A percentile compares a stretch with the other conserved stretches of the same genome.
phyloP scores from a whole-genome alignment of 2,888 invertebrate genomes.

The Hydrotaea cyrtoneurina region DNA sequence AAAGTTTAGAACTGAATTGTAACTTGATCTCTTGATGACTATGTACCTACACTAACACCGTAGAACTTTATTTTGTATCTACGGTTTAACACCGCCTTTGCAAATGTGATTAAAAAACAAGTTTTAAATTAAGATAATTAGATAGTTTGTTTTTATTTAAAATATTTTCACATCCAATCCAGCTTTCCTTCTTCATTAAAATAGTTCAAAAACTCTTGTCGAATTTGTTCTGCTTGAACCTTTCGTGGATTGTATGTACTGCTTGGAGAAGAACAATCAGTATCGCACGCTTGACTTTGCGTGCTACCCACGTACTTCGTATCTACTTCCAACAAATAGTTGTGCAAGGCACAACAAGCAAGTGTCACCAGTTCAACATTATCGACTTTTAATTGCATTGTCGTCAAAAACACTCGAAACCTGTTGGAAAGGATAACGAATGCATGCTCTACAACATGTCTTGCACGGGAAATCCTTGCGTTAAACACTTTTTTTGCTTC shows the following conservation, averaged over 20 bases:
- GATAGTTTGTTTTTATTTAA: conserved; percentile 10
- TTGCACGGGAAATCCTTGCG: conserved; percentile 25
- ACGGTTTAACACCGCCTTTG: conserved; percentile 6
- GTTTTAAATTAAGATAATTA: conserved; percentile 21
- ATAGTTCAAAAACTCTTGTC: conserved; percentile 32
- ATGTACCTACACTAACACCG: conserved; percentile 10
- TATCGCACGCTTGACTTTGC: conserved; percentile 5
- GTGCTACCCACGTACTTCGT: conserved; percentile 5
- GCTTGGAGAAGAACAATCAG: conserved; percentile 23
- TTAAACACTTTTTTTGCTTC: conserved; percentile 37
- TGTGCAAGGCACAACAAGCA: conserved; percentile 29
- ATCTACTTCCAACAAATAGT: conserved; percentile 25
- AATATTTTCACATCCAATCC: conserved; percentile 40
- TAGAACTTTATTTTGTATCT: neutral
- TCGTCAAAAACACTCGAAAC: conserved; percentile 34
- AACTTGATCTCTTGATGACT: conserved; percentile 18
- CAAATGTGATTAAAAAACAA: conserved; percentile 26
- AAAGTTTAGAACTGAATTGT: conserved; percentile 32
- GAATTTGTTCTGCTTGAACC: conserved; percentile 30
- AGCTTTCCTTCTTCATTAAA: conserved; percentile 46
- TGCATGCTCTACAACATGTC: conserved; percentile 40
- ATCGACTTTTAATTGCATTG: conserved; percentile 36
- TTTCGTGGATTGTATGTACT: conserved; percentile 41
- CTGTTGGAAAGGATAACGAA: conserved; percentile 34
- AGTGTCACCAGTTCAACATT: no score